phyloP scores from a whole-genome alignment of 2,113 vertebrate genomes.

The Nestor notabilis region DNA sequence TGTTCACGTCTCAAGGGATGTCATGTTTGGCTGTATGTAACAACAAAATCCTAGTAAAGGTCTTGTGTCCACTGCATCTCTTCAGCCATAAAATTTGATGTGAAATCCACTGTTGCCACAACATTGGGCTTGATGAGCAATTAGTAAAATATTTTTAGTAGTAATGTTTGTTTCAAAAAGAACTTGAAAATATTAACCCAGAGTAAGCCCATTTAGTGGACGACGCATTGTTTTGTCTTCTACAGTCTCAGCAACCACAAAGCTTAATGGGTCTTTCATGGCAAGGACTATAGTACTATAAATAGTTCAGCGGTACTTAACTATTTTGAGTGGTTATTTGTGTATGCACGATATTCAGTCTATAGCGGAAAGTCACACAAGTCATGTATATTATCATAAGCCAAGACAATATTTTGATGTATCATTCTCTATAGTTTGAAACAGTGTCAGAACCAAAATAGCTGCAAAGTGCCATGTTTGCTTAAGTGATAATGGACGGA shows the following conservation, averaged over 20 bases:
- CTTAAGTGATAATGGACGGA: neutral
- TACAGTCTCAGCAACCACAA: neutral
- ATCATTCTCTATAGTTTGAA: neutral
- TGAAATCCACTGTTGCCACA: neutral
- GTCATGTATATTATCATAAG: neutral
- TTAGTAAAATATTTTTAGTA: neutral
- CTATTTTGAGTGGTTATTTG: neutral
- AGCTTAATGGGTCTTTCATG: neutral
- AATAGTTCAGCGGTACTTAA: neutral
- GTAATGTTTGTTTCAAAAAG: neutral
- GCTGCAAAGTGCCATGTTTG: neutral
- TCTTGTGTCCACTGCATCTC: neutral
- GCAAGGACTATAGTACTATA: neutral
- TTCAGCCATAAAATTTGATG: neutral
- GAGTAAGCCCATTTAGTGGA: neutral
- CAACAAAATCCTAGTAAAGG: neutral
- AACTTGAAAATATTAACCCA: neutral
- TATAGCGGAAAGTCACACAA: neutral
- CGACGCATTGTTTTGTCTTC: neutral
- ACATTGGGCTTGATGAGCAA: neutral
- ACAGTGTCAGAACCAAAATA: neutral
- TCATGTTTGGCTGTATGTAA: neutral
- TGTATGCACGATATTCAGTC: neutral
- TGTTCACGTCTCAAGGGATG: neutral
- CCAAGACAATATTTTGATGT: neutral